Conservation (phyloP, 2,113 vertebrate genomes). For the Uropsilus gracilis region DNA sequence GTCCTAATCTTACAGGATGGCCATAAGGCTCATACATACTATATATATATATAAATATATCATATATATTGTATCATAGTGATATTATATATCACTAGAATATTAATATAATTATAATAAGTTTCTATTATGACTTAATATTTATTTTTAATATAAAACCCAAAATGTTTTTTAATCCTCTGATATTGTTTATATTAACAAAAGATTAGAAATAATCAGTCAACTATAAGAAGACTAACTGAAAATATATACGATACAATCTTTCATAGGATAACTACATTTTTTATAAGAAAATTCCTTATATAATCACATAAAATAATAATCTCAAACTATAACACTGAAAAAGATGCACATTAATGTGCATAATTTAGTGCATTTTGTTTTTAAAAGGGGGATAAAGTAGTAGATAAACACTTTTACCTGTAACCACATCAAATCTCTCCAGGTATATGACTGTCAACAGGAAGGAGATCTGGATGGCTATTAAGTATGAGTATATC, state of each 20-base stretch:
- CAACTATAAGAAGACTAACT: neutral
- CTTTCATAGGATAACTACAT: neutral
- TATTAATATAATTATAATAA: neutral
- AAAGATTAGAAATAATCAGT: neutral
- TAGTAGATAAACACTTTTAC: neutral
- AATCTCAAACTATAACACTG: neutral
- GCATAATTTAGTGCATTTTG: neutral
- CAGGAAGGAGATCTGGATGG: neutral
- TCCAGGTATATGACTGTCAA: neutral
- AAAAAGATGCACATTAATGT: neutral
- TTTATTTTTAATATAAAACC: slow-evolving; percentile 42
- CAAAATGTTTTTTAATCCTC: neutral
- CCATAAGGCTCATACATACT: neutral
- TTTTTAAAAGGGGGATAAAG: neutral
- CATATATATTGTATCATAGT: too few species aligned
- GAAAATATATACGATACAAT: neutral
- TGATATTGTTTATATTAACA: slow-evolving; percentile 31
- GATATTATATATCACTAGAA: too few species aligned
- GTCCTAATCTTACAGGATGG: neutral
- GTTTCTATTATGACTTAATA: neutral
- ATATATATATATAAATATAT: too few species aligned
- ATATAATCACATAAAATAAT: neutral
- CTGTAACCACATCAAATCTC: neutral
- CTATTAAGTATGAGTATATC: neutral
- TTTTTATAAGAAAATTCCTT: neutral